Evolutionary conservation across 1,140 invertebrate genomes (phyloP).

Genomic region (Rhyzopertha dominica): DNA sequence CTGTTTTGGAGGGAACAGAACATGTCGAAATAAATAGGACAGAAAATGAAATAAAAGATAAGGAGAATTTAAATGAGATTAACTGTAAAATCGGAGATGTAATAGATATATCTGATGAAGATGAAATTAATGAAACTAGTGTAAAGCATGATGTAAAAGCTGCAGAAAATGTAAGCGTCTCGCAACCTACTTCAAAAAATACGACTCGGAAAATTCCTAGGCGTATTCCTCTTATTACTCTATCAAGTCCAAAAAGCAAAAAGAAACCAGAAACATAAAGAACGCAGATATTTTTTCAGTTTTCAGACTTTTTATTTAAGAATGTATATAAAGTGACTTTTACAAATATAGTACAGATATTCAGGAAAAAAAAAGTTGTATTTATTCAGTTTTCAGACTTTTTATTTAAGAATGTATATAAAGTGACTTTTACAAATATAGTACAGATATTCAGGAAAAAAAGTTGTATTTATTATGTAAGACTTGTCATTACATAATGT

Average conservation of each 20-base stretch:
- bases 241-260: constrained; percentile 66
- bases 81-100: constrained; percentile 30
- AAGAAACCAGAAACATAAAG: constrained; percentile 53
- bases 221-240: constrained; percentile 64
- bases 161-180: too few species aligned
- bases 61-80: constrained; percentile 30
- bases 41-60: constrained; percentile 13
- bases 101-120: constrained; percentile 15
- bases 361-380: too few species aligned
- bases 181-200: constrained; percentile 11
- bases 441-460: too few species aligned
- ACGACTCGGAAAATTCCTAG: constrained; percentile 51
- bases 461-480: too few species aligned
- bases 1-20: constrained; percentile 26
- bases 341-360: too few species aligned
- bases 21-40: constrained; percentile 4
- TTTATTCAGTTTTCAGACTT: too few species aligned
- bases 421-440: too few species aligned
- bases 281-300: too few species aligned
- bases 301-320: too few species aligned
- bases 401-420: too few species aligned
- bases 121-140: background rate
- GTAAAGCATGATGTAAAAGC: constrained; percentile 5
- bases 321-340: too few species aligned
- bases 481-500: too few species aligned